Base-by-base conservation (phyloP, 2,797 vertebrate genomes). In the Crenichthys baileyi region DNA sequence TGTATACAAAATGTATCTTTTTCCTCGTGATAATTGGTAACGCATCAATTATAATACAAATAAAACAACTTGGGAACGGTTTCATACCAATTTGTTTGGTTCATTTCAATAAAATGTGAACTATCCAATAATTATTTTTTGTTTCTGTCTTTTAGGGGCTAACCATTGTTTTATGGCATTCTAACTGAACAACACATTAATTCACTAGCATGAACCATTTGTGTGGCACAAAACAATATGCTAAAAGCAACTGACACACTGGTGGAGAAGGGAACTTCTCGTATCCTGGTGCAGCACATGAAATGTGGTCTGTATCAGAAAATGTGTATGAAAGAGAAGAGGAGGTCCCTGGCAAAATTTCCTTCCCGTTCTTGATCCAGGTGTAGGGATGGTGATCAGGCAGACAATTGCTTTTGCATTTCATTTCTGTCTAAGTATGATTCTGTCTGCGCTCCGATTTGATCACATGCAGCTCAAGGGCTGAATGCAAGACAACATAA, bases 211-310 rank as follows among this genome's bases (percentile, higher is more conserved):
- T 67, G 2, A 41, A 41, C 16, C 36, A 12, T 67, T 2, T 58
- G 24, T 26, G 4, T 58, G 9, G 56, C 26, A n/a, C 36, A 24
- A 41, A 41, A 12, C 20, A 24, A 24, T 41, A 41, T 41, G 20
- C 11, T 41, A 67, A 41, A 67, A 4, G 9, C 8, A 67, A 67
- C 63, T 67, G 63, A 67, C 63, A 67, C 63, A 67, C 63, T 67
- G 63, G 12, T 22, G 63, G 36, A 67, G 63, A 67, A 1, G 63
- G 63, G 39, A 41, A 67, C 20, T 41, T 24, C 39, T 41, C 11
- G 9, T 41, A 22, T 67, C 63, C 36, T 41, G 8, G 7, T 41
- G 63, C 63, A 2, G 63, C 63, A 24, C 63, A 67, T 12, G 63
- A 67, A 67, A 67, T 22, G 63, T 24, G 63, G 4, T 67, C 63